Percentiles rank a stretch among this genome's conserved stretches.
phyloP scores from a whole-genome alignment of 2,113 vertebrate species.

The Cricetomys ansorgei region DNA sequence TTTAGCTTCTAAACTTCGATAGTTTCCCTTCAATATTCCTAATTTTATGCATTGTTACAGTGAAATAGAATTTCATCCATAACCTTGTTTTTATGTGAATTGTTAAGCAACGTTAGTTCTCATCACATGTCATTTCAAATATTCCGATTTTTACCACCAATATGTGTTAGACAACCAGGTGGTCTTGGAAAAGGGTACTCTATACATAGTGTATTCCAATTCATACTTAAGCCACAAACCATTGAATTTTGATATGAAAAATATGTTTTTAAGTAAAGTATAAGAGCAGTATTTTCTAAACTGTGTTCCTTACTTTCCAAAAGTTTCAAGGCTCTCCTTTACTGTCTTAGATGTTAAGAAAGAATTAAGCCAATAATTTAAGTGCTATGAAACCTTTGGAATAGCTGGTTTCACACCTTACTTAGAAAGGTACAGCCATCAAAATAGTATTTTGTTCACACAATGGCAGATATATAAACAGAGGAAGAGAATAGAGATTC shows the following conservation, averaged over 20 bases:
- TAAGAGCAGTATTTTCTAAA: not conserved
- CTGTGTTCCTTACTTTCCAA: not conserved
- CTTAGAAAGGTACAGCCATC: not conserved
- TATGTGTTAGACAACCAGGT: not conserved
- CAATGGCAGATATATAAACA: not conserved
- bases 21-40: not conserved
- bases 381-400: not conserved
- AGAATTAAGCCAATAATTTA: not conserved
- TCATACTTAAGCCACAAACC: not conserved
- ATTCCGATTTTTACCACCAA: not conserved
- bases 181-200: not conserved
- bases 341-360: not conserved
- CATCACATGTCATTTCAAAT: not conserved
- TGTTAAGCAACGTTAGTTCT: not conserved
- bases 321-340: not conserved
- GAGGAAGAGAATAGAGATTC: not conserved
- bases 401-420: not conserved
- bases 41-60: not conserved
- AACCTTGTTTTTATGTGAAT: not conserved
- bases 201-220: fast-evolving
- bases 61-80: not conserved
- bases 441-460: not conserved
- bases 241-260: conserved; percentile 3
- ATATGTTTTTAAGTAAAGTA: not conserved
- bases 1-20: not conserved